Evolutionary conservation across 2,797 vertebrate species (phyloP).

Genomic region (Masticophis lateralis): DNA sequence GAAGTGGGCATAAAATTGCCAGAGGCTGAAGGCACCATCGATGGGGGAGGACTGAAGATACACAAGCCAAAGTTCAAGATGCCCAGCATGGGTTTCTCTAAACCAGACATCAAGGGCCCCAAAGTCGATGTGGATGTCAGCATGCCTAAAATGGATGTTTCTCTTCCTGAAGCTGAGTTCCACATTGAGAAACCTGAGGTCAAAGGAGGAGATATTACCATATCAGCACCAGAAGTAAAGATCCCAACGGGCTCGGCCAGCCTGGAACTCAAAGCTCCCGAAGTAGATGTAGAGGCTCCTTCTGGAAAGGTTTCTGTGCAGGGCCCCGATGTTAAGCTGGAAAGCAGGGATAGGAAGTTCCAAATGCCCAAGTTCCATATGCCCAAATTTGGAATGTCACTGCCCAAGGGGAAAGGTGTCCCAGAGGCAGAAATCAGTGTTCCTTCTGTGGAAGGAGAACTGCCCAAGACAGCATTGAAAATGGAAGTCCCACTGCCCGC

Average conservation of each 20-base stretch:
- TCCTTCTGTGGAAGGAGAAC: neutral
- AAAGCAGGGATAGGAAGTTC: neutral
- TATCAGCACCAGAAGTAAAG: neutral
- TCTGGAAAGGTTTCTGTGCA: neutral
- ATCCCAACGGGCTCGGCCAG: neutral
- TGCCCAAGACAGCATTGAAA: conserved; percentile 30
- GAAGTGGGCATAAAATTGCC: too few species aligned
- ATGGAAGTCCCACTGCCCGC: accelerated
- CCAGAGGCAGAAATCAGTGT: neutral
- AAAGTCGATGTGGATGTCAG: too few species aligned
- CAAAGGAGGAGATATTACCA: neutral
- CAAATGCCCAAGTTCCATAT: conserved; percentile 29
- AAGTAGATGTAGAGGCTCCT: accelerated
- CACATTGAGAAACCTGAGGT: neutral
- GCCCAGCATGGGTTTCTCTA: too few species aligned
- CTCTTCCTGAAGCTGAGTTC: neutral
- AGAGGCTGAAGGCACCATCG: too few species aligned
- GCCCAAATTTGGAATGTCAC: neutral
- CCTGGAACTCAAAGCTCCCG: neutral
- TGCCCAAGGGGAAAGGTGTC: neutral
- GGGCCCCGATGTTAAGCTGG: accelerated
- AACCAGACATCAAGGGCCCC: too few species aligned
- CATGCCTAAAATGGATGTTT: neutral
- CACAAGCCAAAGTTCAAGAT: too few species aligned
- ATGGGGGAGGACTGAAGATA: too few species aligned